Evolutionary conservation across 2,888 invertebrate species (phyloP), one percentile per base, ranked within the genome.

Genomic region (Halictus ligatus): DNA sequence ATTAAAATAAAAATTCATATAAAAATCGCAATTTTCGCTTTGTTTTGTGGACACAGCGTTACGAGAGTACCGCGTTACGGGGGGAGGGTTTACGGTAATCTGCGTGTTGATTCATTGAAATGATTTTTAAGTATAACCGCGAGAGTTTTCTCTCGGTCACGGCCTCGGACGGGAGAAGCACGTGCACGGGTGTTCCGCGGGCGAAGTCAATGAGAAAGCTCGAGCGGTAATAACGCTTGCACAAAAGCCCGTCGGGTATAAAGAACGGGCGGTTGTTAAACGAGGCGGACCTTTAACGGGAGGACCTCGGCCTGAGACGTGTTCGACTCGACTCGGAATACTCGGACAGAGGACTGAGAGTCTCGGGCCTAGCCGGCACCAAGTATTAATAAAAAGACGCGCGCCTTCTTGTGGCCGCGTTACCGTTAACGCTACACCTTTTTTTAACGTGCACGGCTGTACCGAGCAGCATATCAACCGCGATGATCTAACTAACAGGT

Each of bases 301-400:
- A 85, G 87, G 84, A 85, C 74, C 75, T 76, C 54, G 43, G 3
- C 8, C 64, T 15, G 74, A 35, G 29, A 46, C 25, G 50, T 80
- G 54, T 54, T 54, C 54, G 54, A 21, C 18, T 84, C n/a, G 21
- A 35, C 25, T 71, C 18, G 13, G 64, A 76, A 74, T 54, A 54
- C 54, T 54, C 54, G 8, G 54, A 80, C 15, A 64, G 60, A 50
- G 15, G 15, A 50, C n/a, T 48, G 75, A 83, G 54, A 54, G 54
- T 54, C 50, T 21, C 58, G n/a, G 58, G 29, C n/a, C 48, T 60
- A 21, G 40, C 72, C 35, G 35, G 58, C 69, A 50, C 50, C 78
- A 83, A 85, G 86, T 86, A 89, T 83, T 89, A 90, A 89, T 90
- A 88, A 87, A 87, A 69, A 88, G 84, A 84, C 83, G 71, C 82